phyloP scores from a whole-genome alignment of 2,888 invertebrate genomes.

The Tigriopus californicus region DNA sequence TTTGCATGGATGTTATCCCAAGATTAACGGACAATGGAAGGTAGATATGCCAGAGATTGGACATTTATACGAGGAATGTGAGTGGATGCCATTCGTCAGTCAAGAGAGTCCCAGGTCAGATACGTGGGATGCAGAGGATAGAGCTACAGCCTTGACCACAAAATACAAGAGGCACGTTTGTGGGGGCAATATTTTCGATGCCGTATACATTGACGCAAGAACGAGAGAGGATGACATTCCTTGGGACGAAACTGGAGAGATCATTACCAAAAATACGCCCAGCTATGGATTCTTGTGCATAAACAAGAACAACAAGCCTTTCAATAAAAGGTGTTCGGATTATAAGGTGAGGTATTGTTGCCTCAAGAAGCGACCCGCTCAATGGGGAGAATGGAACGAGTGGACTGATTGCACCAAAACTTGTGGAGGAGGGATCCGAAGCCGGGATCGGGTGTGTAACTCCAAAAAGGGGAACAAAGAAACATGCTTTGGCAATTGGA shows the following conservation, averaged over 20 bases:
- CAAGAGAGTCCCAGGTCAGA: background rate
- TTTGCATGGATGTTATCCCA: background rate
- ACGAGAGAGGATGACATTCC: background rate
- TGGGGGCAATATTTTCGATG: background rate
- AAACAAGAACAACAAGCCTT: constrained; percentile 1
- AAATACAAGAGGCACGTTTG: background rate
- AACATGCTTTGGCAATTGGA: background rate
- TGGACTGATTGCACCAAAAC: constrained; percentile 3
- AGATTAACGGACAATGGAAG: background rate
- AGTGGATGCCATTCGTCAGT: constrained; percentile 2
- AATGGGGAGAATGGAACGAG: constrained; percentile 9
- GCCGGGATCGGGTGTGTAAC: background rate
- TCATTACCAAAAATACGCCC: constrained; percentile 8
- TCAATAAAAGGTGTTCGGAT: background rate
- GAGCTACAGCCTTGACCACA: background rate
- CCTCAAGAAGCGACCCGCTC: background rate
- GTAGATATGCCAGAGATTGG: background rate
- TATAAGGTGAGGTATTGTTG: constrained; percentile 8
- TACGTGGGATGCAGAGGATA: constrained; percentile 1
- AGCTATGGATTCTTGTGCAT: constrained; percentile 1
- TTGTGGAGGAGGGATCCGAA: constrained; percentile 1
- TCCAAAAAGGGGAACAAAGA: background rate
- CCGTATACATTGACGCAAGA: constrained; percentile 4
- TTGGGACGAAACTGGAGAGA: constrained; percentile 1
- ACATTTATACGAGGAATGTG: constrained; percentile 4